These are phyloP conservation scores for Hypanus sabinus DNA, from an alignment of 2,113 vertebrate species.

Conservation along the genomic window DNA sequence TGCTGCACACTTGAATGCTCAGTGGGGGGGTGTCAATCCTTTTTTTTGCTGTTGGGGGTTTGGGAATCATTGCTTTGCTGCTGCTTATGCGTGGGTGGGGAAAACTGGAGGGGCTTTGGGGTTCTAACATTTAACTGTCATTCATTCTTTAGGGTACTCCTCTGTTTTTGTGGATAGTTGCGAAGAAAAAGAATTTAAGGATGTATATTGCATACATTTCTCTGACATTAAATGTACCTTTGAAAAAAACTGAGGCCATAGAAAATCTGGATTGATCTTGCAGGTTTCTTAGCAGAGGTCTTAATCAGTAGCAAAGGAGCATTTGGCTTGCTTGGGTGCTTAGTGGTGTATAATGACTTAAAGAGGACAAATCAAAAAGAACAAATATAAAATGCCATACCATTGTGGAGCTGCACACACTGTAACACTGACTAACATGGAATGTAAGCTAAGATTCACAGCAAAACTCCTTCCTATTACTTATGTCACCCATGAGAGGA, in stretches of 20 bases:
- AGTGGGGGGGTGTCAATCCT: no score
- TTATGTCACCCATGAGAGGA: not conserved
- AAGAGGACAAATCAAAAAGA: not conserved
- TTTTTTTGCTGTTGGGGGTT: no score
- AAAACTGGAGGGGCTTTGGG: no score
- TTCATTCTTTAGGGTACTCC: no score
- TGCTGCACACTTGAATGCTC: no score
- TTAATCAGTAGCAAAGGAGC: not conserved
- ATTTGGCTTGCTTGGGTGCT: not conserved
- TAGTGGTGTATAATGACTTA: constrained; percentile 24
- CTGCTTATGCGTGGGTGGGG: no score
- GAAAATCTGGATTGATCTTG: not conserved
- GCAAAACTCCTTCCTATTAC: not conserved
- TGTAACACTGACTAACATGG: not conserved
- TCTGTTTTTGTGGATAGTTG: no score
- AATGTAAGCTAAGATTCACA: not conserved
- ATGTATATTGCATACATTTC: no score
- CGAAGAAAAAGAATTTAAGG: no score
- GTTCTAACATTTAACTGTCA: no score
- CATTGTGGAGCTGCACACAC: not conserved
- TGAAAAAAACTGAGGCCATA: not conserved
- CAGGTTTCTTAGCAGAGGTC: not conserved
- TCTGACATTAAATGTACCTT: no score
- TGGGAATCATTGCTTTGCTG: no score
- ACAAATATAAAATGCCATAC: not conserved